These are phyloP conservation scores for Monopis laevigella DNA, from an alignment of 2,888 invertebrate genomes.

Conservation along the genomic window DNA sequence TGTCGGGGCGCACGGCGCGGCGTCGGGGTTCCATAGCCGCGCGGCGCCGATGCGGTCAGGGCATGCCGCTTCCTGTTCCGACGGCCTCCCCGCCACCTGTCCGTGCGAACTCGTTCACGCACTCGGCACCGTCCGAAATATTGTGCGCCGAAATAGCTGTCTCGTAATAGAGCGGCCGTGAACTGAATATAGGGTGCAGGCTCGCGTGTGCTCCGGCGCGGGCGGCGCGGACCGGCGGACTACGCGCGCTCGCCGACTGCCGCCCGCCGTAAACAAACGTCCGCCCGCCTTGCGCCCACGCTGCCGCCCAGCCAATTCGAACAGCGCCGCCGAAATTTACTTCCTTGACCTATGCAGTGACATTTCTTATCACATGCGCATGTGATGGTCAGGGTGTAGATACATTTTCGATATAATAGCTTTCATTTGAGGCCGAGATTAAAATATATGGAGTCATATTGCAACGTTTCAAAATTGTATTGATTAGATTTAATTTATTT, in stretches of 20 bases:
- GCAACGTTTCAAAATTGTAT: no score
- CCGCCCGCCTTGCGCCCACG: constrained; percentile 12
- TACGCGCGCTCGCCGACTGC: constrained; percentile 24
- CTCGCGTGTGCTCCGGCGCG: constrained; percentile 28
- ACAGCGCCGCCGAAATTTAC: constrained; percentile 12
- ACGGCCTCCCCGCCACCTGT: constrained; percentile 48
- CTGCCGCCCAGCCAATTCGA: constrained; percentile 5
- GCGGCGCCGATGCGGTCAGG: constrained; percentile 27
- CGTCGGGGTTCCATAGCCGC: constrained; percentile 48
- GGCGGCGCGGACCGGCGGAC: constrained; percentile 26
- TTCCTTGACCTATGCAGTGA: constrained; percentile 38
- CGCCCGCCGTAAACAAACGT: constrained; percentile 24
- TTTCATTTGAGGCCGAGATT: constrained; percentile 15
- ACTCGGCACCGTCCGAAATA: constrained; percentile 49
- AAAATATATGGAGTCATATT: constrained; percentile 10
- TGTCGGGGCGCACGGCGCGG: constrained; percentile 41
- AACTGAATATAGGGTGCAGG: constrained; percentile 47
- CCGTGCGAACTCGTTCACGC: constrained; percentile 47
- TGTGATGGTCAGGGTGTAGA: constrained; percentile 32
- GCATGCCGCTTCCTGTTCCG: constrained; percentile 26
- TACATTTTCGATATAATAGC: constrained; percentile 15
- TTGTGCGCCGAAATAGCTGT: constrained; percentile 60
- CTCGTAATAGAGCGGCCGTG: constrained; percentile 62
- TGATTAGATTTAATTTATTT: no score
- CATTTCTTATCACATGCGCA: constrained; percentile 25